Percentiles rank a stretch among this genome's conserved stretches.
phyloP scores from a whole-genome alignment of 2,113 vertebrate genomes.

The sheep (Ovis aries) region DNA sequence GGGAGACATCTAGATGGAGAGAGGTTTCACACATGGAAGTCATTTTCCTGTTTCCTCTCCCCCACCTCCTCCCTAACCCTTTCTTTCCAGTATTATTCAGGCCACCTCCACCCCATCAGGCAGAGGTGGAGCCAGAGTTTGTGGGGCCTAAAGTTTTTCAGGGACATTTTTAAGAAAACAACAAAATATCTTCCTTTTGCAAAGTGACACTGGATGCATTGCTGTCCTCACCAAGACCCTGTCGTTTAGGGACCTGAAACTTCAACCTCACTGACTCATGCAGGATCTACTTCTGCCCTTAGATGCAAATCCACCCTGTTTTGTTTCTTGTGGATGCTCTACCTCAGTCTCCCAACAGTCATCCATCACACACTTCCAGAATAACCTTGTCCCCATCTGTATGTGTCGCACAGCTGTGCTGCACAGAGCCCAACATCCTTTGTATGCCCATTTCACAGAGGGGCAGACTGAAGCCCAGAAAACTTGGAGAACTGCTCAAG shows the following conservation, averaged over 20 bases:
- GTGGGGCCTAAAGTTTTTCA: neutral
- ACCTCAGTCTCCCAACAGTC: neutral
- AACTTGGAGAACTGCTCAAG: neutral
- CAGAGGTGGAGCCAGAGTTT: neutral
- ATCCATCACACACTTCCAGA: neutral
- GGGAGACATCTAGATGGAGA: neutral
- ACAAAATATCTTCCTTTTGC: neutral
- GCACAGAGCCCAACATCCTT: neutral
- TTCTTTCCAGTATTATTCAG: neutral
- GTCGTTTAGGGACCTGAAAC: neutral
- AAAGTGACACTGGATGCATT: neutral
- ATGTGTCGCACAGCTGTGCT: neutral
- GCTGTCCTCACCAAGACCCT: neutral
- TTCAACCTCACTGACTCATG: neutral
- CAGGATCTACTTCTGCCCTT: neutral
- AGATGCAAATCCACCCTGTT: neutral
- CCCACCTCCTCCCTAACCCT: neutral
- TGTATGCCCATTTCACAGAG: neutral
- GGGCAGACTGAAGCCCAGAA: neutral
- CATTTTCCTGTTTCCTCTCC: neutral
- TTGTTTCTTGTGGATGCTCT: neutral
- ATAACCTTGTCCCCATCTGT: neutral
- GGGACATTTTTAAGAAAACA: neutral
- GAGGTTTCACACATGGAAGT: constrained; percentile 56
- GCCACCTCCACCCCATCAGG: neutral